phyloP scores from a whole-genome alignment of 2,113 vertebrate genomes.

The Sturnus vulgaris region DNA sequence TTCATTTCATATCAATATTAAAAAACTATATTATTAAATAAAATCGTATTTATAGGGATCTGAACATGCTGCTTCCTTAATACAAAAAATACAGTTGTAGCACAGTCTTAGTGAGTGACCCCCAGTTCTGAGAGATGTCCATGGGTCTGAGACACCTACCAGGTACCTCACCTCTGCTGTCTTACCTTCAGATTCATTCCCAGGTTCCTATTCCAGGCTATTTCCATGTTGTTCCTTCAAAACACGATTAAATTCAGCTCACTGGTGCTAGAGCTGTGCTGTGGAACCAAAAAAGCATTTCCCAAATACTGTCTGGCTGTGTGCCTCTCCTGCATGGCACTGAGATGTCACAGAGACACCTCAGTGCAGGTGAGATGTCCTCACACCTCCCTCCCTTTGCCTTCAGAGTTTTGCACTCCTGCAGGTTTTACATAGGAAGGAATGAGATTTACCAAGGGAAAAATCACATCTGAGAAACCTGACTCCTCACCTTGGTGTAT shows the following conservation, averaged over 20 bases:
- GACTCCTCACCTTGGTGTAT: background rate
- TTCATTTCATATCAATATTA: background rate
- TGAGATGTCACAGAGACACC: accelerated
- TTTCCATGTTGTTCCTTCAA: background rate
- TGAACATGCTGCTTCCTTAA: background rate
- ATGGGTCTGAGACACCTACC: background rate
- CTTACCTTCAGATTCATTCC: background rate
- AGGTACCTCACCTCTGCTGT: background rate
- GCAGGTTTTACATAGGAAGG: background rate
- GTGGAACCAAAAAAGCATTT: background rate
- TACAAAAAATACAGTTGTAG: background rate
- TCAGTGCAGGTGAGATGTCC: background rate
- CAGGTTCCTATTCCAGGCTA: background rate
- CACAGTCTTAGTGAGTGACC: background rate
- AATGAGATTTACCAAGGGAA: background rate
- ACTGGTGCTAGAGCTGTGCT: background rate
- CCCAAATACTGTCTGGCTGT: background rate
- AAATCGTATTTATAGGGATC: background rate
- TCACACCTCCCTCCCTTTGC: background rate
- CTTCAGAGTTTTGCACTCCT: background rate
- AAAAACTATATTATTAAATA: background rate
- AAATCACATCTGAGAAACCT: background rate
- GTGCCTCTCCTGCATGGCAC: background rate
- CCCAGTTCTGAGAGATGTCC: background rate
- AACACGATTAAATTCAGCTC: background rate